Conservation (phyloP, 2,888 invertebrate genomes). For the Caenorhabditis becei region DNA sequence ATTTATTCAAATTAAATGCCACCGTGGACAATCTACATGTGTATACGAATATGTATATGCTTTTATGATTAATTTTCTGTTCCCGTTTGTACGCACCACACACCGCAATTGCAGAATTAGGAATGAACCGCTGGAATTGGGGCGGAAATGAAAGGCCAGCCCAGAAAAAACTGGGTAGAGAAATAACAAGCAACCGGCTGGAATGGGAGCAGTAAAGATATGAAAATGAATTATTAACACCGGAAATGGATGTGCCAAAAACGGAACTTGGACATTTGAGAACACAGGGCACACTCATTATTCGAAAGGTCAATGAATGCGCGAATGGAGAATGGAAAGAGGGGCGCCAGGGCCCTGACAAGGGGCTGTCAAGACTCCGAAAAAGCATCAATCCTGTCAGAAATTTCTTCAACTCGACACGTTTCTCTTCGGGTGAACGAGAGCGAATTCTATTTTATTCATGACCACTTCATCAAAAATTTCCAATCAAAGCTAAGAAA, state of each 20-base stretch:
- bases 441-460: slow-evolving; percentile 51
- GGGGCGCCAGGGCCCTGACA: background rate
- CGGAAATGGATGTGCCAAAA: slow-evolving; percentile 16
- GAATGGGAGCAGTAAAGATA: background rate
- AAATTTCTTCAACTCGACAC: slow-evolving; percentile 40
- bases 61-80: slow-evolving; percentile 7
- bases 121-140: background rate
- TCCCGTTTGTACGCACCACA: slow-evolving; percentile 5
- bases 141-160: slow-evolving; percentile 3
- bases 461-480: slow-evolving; percentile 60
- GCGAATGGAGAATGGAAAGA: background rate
- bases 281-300: background rate
- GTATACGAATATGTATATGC: background rate
- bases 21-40: background rate
- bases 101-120: slow-evolving; percentile 12
- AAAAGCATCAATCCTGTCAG: slow-evolving; percentile 39
- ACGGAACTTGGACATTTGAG: slow-evolving; percentile 6
- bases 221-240: slow-evolving; percentile 9
- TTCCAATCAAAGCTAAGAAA: slow-evolving; percentile 37
- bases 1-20: background rate
- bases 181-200: slow-evolving; percentile 3
- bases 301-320: slow-evolving; percentile 20
- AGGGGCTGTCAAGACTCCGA: slow-evolving; percentile 35
- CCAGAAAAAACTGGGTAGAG: background rate
- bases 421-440: slow-evolving; percentile 23